Conservation (phyloP, 1,140 invertebrate genomes). For the Trichomalopsis sarcophagae region DNA sequence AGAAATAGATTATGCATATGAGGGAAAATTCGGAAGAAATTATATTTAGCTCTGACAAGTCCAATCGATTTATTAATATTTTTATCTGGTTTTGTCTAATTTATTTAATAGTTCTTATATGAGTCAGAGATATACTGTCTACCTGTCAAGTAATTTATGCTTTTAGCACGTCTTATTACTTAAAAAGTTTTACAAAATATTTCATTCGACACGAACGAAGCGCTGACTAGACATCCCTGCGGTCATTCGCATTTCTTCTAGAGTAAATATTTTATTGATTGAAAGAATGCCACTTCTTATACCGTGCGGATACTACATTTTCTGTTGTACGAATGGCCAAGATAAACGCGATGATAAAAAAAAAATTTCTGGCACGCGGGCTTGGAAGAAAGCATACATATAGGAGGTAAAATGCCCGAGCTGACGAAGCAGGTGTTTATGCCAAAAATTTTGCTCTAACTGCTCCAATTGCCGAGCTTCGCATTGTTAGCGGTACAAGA, state of each 20-base stretch:
- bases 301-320: neutral
- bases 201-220: too few species aligned
- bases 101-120: neutral
- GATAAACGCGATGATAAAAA: neutral
- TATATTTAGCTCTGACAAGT: neutral
- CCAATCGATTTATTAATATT: neutral
- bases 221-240: too few species aligned
- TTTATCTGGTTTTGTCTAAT: neutral
- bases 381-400: neutral
- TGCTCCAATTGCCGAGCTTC: neutral
- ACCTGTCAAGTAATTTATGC: neutral
- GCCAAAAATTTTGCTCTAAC: constrained; percentile 15
- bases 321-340: neutral
- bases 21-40: neutral
- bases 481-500: neutral
- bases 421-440: constrained; percentile 26
- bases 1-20: neutral
- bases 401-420: neutral
- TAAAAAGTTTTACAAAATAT: neutral
- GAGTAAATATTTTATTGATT: neutral
- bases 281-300: neutral
- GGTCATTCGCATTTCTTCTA: too few species aligned
- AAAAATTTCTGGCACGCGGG: constrained; percentile 14
- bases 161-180: neutral
- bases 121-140: neutral